Percentiles rank a stretch among this genome's conserved stretches.
These are phyloP conservation scores for Batillaria attramentaria DNA, from an alignment of 1,140 invertebrate species.

Conservation along the genomic window DNA sequence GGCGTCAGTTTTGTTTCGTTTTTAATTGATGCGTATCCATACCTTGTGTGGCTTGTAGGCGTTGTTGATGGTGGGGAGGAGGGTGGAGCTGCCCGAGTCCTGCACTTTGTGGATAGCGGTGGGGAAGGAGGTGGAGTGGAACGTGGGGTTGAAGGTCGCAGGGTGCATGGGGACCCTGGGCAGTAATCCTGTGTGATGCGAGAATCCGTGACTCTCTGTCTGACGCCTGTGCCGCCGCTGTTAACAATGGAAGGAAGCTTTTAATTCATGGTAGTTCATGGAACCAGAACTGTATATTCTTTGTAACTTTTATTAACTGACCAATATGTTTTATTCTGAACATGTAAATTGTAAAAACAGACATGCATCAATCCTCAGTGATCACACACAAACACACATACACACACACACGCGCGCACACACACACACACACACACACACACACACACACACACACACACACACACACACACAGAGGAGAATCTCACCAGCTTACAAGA, in stretches of 20 bases:
- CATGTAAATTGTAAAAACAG: no score
- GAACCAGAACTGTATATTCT: no score
- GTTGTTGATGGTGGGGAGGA: constrained; percentile 61
- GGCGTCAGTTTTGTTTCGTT: neutral
- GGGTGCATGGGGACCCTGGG: constrained; percentile 61
- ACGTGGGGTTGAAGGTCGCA: constrained; percentile 59
- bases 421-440: constrained; percentile 13
- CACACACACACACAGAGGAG: neutral
- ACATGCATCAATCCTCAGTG: no score
- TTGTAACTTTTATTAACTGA: no score
- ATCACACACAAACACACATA: neutral
- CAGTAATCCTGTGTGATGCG: constrained; percentile 59
- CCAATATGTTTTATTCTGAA: no score
- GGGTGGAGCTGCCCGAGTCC: constrained; percentile 36
- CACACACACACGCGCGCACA: neutral
- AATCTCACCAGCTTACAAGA: no score
- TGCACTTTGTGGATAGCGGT: constrained; percentile 41
- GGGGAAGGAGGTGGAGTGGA: constrained; percentile 58
- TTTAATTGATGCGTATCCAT: constrained; percentile 17
- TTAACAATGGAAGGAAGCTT: constrained; percentile 28
- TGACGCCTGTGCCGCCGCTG: constrained; percentile 50
- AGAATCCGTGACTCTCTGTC: constrained; percentile 42
- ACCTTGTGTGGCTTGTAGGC: constrained; percentile 65
- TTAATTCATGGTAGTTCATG: no score
- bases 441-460: neutral